Conservation (phyloP, 2,888 invertebrate genomes). For the Sarcophaga rosellei region DNA sequence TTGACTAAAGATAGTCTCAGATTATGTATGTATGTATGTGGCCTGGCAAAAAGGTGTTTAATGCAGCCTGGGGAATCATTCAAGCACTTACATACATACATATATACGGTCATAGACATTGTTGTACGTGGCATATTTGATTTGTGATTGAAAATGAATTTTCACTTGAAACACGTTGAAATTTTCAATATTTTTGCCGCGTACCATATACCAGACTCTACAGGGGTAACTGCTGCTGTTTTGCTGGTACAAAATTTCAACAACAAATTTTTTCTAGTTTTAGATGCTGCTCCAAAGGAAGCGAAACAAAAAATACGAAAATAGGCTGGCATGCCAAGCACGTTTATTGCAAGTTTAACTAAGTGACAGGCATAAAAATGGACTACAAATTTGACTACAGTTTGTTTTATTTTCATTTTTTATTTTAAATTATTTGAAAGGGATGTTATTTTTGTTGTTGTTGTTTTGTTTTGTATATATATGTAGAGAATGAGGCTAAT, state of each 20-base stretch:
- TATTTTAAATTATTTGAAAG: conserved; percentile 24
- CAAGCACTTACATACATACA: neutral
- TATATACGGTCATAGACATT: conserved; percentile 17
- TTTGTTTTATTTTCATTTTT: conserved; percentile 6
- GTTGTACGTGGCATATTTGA: conserved; percentile 62
- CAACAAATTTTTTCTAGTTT: conserved; percentile 1
- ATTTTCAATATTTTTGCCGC: conserved; percentile 53
- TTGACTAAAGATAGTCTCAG: conserved; percentile 41
- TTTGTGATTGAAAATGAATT: conserved; percentile 68
- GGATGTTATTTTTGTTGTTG: too few relatives aligned
- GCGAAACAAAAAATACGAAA: neutral
- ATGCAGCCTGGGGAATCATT: conserved; percentile 59
- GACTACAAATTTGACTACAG: conserved; percentile 51
- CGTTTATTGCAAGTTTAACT: conserved; percentile 66
- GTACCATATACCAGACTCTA: conserved; percentile 40
- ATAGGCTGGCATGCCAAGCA: conserved; percentile 69
- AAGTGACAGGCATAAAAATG: conserved; percentile 68
- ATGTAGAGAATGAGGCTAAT: neutral
- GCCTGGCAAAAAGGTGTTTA: conserved; percentile 66
- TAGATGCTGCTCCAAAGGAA: neutral
- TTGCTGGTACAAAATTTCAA: conserved; percentile 4
- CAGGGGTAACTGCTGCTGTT: conserved; percentile 26
- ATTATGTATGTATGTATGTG: neutral
- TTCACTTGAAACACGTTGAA: conserved; percentile 22
- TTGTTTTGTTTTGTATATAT: too few relatives aligned